Evolutionary conservation across 2,888 invertebrate species (phyloP).

Genomic region (Caenorhabditis sp.): DNA sequence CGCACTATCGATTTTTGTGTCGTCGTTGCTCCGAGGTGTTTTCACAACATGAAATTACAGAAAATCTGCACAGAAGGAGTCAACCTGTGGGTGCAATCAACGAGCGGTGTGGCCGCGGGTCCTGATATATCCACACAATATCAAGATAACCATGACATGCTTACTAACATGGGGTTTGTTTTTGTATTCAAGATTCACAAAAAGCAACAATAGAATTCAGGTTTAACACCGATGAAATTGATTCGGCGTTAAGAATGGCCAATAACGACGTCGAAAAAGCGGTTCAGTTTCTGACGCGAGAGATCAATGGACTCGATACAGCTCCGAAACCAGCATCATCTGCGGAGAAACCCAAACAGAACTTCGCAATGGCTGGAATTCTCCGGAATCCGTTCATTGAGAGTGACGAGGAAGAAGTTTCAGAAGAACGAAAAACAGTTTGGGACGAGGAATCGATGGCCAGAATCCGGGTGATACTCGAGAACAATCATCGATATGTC

Average conservation of each 20-base stretch:
- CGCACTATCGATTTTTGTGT: constrained; percentile 7
- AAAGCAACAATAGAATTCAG: constrained; percentile 48
- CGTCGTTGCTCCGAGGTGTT: background rate
- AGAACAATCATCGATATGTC: constrained; percentile 26
- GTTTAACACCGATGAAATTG: constrained; percentile 54
- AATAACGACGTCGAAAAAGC: constrained; percentile 62
- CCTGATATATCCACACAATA: constrained; percentile 36
- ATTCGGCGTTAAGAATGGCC: constrained; percentile 47
- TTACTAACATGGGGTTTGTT: constrained; percentile 52
- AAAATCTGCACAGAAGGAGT: constrained; percentile 61
- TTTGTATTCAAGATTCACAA: constrained; percentile 10
- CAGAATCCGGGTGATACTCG: constrained; percentile 27
- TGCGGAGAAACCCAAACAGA: constrained; percentile 14
- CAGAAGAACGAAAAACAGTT: constrained; percentile 18
- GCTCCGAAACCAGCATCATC: constrained; percentile 23
- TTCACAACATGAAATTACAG: constrained; percentile 15
- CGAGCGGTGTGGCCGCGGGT: constrained; percentile 24
- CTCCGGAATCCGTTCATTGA: constrained; percentile 34
- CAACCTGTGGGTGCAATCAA: constrained; percentile 52
- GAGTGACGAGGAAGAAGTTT: constrained; percentile 59
- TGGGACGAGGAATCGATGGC: constrained; percentile 35
- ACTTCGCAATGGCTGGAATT: constrained; percentile 6
- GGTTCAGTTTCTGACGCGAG: constrained; percentile 53
- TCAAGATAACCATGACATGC: constrained; percentile 49
- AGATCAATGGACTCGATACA: constrained; percentile 53